Percentiles rank a stretch among this genome's conserved stretches.
phyloP scores from a whole-genome alignment of 1,140 invertebrate species.

The Mizuhopecten yessoensis region DNA sequence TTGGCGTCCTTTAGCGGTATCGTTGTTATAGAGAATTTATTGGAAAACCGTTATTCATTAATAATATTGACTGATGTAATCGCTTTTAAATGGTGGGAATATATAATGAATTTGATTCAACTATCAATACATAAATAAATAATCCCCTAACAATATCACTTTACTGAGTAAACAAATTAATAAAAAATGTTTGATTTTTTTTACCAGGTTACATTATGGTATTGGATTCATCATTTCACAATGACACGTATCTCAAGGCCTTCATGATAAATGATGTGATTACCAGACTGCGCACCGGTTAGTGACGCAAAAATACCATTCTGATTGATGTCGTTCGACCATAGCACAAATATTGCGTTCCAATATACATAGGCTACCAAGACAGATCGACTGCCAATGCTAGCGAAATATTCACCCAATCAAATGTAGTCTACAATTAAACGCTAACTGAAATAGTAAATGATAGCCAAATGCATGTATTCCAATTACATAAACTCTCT shows the following conservation, averaged over 20 bases:
- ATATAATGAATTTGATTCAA: background rate
- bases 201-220: slow-evolving; percentile 26
- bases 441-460: background rate
- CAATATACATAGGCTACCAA: background rate
- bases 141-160: slow-evolving; percentile 34
- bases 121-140: slow-evolving; percentile 17
- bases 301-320: background rate
- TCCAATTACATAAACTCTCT: background rate
- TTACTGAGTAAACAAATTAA: slow-evolving; percentile 12
- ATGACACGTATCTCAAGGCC: background rate
- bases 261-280: slow-evolving; percentile 18
- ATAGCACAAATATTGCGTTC: background rate
- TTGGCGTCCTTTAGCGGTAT: background rate
- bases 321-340: background rate
- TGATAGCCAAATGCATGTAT: slow-evolving; percentile 31
- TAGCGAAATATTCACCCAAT: background rate
- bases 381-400: background rate
- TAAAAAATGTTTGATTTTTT: background rate
- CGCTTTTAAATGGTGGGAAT: background rate
- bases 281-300: background rate
- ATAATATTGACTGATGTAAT: background rate
- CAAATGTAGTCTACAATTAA: background rate
- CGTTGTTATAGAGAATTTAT: background rate
- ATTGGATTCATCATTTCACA: background rate
- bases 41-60: background rate